Conservation (phyloP, 2,888 invertebrate species). For the Oscheius sp. region DNA sequence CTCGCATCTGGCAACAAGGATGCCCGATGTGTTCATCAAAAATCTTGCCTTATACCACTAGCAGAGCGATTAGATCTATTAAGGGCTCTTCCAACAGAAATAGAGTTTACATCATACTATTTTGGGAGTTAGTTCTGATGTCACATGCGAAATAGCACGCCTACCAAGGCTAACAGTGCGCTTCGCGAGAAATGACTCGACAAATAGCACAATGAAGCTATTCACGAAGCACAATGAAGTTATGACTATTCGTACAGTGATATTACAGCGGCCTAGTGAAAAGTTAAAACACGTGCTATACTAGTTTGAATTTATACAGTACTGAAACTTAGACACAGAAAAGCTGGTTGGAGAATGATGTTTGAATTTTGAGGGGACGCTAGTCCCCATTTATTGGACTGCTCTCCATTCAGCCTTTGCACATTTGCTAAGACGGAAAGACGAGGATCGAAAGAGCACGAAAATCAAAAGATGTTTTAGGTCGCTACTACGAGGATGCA, state of each 20-base stretch:
- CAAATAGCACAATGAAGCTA: constrained; percentile 6
- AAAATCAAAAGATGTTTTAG: constrained; percentile 38
- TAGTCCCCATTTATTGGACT: too few relatives aligned
- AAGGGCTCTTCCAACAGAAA: too few relatives aligned
- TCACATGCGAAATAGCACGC: not conserved
- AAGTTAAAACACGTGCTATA: too few relatives aligned
- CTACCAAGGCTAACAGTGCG: constrained; percentile 1
- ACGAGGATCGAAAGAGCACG: not conserved
- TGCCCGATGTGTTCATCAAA: constrained; percentile 32
- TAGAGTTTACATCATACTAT: not conserved
- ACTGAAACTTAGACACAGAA: too few relatives aligned
- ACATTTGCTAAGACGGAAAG: not conserved
- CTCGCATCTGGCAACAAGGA: constrained; percentile 28
- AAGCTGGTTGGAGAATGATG: too few relatives aligned
- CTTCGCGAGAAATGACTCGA: constrained; percentile 9
- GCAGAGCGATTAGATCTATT: too few relatives aligned
- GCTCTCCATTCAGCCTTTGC: too few relatives aligned
- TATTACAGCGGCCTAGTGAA: too few relatives aligned
- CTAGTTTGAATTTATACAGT: too few relatives aligned
- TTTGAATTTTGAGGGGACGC: too few relatives aligned
- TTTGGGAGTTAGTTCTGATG: constrained; percentile 5
- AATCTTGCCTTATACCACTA: constrained; percentile 18
- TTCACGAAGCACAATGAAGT: not conserved
- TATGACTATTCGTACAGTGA: constrained; percentile 15
- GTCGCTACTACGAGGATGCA: constrained; percentile 29